phyloP scores from a whole-genome alignment of 53 echinoderm and acorn worm species.

The Astropecten irregularis region DNA sequence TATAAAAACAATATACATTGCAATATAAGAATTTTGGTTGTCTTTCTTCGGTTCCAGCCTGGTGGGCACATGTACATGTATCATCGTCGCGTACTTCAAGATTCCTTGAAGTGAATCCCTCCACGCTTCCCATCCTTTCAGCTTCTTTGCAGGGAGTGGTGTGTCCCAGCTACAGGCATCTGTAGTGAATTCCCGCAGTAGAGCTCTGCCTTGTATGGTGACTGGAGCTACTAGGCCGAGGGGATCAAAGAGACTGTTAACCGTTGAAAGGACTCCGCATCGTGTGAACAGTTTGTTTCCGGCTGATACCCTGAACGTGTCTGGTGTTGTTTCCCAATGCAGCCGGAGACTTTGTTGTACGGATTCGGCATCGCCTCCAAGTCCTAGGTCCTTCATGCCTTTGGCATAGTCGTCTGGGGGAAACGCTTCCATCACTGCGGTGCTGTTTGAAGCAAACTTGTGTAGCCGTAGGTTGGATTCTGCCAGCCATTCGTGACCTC shows the following conservation, averaged over 20 bases:
- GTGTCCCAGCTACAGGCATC: constrained; percentile 13
- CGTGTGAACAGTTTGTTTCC: constrained; percentile 26
- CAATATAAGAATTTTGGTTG: too few species aligned
- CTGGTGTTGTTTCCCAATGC: constrained; percentile 27
- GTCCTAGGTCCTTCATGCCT: constrained; percentile 19
- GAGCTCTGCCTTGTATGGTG: constrained; percentile 44
- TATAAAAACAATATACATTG: too few species aligned
- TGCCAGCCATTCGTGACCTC: constrained; percentile 21
- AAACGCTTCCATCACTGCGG: constrained; percentile 36
- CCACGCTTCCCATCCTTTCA: constrained; percentile 27
- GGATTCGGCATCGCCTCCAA: background rate
- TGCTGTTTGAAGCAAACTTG: constrained; percentile 58
- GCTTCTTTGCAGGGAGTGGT: constrained; percentile 16
- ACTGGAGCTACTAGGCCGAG: constrained; percentile 53
- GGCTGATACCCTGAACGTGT: constrained; percentile 17
- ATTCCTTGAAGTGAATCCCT: constrained; percentile 7
- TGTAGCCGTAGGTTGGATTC: constrained; percentile 45
- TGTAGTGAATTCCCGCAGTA: constrained; percentile 39
- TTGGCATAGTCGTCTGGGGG: constrained; percentile 25
- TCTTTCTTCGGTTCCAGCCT: too few species aligned
- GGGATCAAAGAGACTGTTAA: constrained; percentile 59
- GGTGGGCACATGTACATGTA: too few species aligned
- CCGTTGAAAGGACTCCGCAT: constrained; percentile 44
- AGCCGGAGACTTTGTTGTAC: constrained; percentile 28
- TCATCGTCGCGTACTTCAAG: too few species aligned